Evolutionary conservation across 2,797 vertebrate species (phyloP).

Genomic region (Gila robusta): DNA sequence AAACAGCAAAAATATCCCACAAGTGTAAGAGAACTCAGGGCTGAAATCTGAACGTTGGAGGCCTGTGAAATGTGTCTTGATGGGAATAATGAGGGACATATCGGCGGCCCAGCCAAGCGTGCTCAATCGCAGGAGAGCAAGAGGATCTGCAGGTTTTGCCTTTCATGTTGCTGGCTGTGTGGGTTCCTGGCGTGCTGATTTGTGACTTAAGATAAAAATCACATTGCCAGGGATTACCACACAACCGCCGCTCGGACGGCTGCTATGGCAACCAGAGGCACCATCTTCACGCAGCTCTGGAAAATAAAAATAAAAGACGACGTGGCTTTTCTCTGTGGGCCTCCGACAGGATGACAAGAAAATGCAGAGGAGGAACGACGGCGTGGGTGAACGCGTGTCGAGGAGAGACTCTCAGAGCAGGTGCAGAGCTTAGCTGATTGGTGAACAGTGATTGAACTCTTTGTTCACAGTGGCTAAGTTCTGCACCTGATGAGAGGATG

Average conservation of each 20-base stretch:
- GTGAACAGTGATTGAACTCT: constrained; percentile 99
- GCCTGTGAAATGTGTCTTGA: constrained; percentile 80
- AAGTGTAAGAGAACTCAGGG: constrained; percentile 27
- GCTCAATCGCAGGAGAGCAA: constrained; percentile 67
- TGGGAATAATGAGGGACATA: constrained; percentile 84
- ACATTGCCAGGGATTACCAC: constrained; percentile 99
- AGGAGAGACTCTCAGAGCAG: constrained; percentile 70
- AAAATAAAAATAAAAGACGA: constrained; percentile 58
- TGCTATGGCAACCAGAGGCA: constrained; percentile 79
- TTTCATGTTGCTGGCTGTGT: constrained; percentile 92
- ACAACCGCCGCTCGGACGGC: constrained; percentile 87
- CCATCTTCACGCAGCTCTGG: constrained; percentile 38
- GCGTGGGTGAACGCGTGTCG: constrained; percentile 4
- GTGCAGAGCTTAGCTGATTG: constrained; percentile 99
- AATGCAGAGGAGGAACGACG: constrained; percentile 39
- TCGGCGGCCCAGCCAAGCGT: constrained; percentile 77
- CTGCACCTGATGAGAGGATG: constrained; percentile 96
- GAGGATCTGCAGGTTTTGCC: constrained; percentile 68
- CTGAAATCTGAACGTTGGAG: constrained; percentile 3
- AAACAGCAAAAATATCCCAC: background rate
- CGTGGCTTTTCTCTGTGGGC: constrained; percentile 46
- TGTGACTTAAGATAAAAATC: constrained; percentile 99
- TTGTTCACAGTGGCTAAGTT: constrained; percentile 99
- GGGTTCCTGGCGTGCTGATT: constrained; percentile 99
- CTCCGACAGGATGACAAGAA: constrained; percentile 13